Conservation (phyloP, 2,888 invertebrate genomes). For the Euzetes globulus region DNA sequence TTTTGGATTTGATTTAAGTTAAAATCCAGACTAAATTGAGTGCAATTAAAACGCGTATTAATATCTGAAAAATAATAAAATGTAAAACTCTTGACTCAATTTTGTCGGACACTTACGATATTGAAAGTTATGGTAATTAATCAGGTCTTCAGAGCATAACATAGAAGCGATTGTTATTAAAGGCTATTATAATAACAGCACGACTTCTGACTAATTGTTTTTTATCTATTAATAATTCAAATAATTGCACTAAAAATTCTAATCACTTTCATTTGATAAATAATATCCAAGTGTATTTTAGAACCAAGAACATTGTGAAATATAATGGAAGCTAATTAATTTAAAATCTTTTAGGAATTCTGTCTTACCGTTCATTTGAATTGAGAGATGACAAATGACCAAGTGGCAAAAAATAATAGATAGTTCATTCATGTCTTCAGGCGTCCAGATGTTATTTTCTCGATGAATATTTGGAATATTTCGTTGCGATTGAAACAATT, state of each 20-base stretch:
- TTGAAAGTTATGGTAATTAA: background rate
- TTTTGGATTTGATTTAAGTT: too few species aligned
- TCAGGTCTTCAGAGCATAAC: background rate
- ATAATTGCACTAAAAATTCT: too few species aligned
- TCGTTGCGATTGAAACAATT: background rate
- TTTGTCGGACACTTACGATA: too few species aligned
- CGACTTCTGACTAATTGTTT: background rate
- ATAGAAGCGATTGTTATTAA: background rate
- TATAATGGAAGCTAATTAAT: background rate
- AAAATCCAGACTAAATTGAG: too few species aligned
- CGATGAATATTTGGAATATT: background rate
- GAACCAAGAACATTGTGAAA: background rate
- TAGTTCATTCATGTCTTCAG: conserved; percentile 15
- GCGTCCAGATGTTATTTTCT: background rate
- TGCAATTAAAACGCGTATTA: too few species aligned
- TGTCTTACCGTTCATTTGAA: background rate
- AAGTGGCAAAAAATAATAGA: background rate
- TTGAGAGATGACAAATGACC: background rate
- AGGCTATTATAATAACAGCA: background rate
- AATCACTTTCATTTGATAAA: too few species aligned
- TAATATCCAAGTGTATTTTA: background rate
- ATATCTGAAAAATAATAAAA: too few species aligned
- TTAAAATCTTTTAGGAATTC: background rate
- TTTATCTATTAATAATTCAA: background rate
- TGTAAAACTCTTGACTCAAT: too few species aligned